These are phyloP conservation scores for Elmis aenea DNA, from an alignment of 2,888 invertebrate genomes.

Conservation along the genomic window DNA sequence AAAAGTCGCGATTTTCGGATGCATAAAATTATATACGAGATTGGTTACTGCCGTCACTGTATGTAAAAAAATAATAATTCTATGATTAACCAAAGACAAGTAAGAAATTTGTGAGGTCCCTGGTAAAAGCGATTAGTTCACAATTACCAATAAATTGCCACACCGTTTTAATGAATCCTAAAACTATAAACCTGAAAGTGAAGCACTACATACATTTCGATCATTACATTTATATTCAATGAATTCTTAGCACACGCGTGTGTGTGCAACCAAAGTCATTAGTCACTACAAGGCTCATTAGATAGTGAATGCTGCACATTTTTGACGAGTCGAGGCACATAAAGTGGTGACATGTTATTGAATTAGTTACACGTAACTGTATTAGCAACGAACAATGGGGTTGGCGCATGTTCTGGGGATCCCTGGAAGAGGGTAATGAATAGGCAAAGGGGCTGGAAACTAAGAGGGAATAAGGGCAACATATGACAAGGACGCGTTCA, in stretches of 20 bases:
- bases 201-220: no score
- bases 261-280: slow-evolving; percentile 16
- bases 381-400: slow-evolving; percentile 24
- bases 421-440: slow-evolving; percentile 19
- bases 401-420: slow-evolving; percentile 21
- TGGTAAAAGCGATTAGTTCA: no score
- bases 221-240: no score
- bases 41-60: no score
- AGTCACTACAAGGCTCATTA: slow-evolving; percentile 24
- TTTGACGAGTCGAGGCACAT: slow-evolving; percentile 24
- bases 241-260: slow-evolving; percentile 22
- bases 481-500: slow-evolving; percentile 21
- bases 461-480: slow-evolving; percentile 18
- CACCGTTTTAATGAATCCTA: no score
- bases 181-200: no score
- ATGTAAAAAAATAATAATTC: no score
- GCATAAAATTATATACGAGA: no score
- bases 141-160: no score
- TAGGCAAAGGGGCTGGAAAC: slow-evolving; percentile 19
- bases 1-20: no score
- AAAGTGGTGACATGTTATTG: slow-evolving; percentile 27
- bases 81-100: no score
- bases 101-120: no score
- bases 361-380: slow-evolving; percentile 26
- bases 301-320: slow-evolving; percentile 19